phyloP scores from a whole-genome alignment of 2,113 vertebrate species.

The Antechinus flavipes region DNA sequence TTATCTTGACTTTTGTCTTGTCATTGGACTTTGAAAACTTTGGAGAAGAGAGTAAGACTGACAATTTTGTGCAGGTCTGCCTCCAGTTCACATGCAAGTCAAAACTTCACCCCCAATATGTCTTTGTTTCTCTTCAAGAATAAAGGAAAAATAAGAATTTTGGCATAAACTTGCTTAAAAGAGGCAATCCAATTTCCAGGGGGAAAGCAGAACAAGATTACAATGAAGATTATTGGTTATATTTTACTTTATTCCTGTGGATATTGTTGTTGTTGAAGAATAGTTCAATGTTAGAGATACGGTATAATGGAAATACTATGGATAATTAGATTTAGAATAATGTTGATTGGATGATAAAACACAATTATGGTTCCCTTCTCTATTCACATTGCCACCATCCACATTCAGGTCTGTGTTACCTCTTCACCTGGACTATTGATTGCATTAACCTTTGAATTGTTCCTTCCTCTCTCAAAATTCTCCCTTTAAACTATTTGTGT shows the following conservation, averaged over 20 bases:
- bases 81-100: background rate
- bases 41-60: background rate
- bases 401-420: background rate
- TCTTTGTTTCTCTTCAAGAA: background rate
- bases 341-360: background rate
- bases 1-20: background rate
- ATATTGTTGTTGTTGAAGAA: background rate
- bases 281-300: background rate
- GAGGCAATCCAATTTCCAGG: background rate
- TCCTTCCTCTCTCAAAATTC: background rate
- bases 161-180: background rate
- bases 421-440: background rate
- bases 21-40: background rate
- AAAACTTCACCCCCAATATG: background rate
- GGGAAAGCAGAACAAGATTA: background rate
- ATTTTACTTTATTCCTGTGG: background rate
- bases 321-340: background rate
- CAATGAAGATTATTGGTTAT: background rate
- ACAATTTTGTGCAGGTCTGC: background rate
- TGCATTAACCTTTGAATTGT: background rate
- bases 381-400: background rate
- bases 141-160: background rate
- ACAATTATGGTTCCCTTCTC: background rate
- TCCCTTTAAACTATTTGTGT: background rate
- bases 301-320: background rate